phyloP scores from a whole-genome alignment of 2,113 vertebrate species.

The Cephalopterus ornatus region DNA sequence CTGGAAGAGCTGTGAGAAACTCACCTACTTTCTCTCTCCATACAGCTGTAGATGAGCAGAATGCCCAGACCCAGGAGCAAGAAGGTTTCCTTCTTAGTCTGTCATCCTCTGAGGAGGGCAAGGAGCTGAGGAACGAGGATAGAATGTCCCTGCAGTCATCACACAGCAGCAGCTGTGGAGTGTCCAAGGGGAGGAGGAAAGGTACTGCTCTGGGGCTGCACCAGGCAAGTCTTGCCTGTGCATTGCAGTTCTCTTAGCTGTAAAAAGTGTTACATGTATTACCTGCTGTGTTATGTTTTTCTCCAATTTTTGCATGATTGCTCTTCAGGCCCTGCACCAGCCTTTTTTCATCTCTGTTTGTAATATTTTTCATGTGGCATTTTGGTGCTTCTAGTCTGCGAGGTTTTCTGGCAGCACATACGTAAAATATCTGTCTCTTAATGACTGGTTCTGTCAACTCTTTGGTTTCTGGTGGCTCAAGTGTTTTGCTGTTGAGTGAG shows the following conservation, averaged over 20 bases:
- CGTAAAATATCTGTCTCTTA: background rate
- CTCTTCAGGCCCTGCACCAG: background rate
- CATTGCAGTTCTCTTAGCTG: background rate
- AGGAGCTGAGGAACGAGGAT: constrained; percentile 70
- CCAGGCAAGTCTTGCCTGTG: background rate
- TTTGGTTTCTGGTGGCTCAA: background rate
- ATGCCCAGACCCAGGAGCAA: constrained; percentile 88
- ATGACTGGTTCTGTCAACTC: background rate
- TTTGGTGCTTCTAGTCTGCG: background rate
- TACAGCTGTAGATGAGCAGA: constrained; percentile 95
- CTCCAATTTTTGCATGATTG: background rate
- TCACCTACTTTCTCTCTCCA: background rate
- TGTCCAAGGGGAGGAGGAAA: constrained; percentile 77
- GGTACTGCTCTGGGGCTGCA: constrained; percentile 63
- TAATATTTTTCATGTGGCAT: background rate
- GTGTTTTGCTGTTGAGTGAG: background rate
- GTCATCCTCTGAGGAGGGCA: constrained; percentile 70
- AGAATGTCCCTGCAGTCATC: constrained; percentile 75
- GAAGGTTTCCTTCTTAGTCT: constrained; percentile 77
- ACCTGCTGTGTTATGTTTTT: background rate
- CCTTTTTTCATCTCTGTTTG: background rate
- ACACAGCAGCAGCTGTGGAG: constrained; percentile 68
- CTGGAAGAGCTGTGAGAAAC: background rate
- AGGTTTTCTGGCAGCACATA: background rate
- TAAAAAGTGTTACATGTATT: background rate